These are phyloP conservation scores for Rhineura floridana DNA, from an alignment of 2,113 vertebrate species.

Conservation along the genomic window DNA sequence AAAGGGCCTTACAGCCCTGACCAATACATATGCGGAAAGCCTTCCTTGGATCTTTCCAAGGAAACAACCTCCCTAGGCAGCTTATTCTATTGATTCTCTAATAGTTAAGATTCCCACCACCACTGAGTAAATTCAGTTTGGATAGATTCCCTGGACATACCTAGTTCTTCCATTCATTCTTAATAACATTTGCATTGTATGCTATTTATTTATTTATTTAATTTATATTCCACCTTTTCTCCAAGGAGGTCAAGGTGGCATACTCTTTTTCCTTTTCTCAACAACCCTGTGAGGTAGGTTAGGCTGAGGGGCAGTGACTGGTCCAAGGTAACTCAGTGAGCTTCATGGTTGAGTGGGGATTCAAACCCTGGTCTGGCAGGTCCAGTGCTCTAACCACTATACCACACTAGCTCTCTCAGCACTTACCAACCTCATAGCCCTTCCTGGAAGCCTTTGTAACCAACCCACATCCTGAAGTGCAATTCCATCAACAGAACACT, in stretches of 20 bases:
- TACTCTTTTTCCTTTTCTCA: too few species aligned
- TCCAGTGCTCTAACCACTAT: too few species aligned
- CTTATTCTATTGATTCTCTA: conserved; percentile 44
- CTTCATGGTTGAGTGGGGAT: too few species aligned
- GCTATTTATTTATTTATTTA: too few species aligned
- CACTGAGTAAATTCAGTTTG: neutral
- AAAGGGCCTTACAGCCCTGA: neutral
- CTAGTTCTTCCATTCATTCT: neutral
- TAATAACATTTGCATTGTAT: neutral
- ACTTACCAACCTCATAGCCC: neutral
- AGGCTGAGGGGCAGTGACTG: too few species aligned
- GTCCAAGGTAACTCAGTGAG: too few species aligned
- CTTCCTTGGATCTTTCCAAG: neutral
- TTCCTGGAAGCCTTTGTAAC: neutral
- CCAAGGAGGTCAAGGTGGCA: too few species aligned
- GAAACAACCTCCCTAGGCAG: conserved; percentile 16
- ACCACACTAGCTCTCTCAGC: too few species aligned
- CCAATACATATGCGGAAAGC: neutral
- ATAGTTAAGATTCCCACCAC: neutral
- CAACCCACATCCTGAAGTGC: too few species aligned
- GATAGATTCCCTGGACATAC: neutral
- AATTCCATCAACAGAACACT: neutral
- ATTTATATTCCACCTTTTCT: too few species aligned
- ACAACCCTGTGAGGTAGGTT: too few species aligned
- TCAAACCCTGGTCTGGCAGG: too few species aligned